Evolutionary conservation across 2,797 vertebrate genomes (phyloP), one percentile per base, ranked within the genome.

Genomic region (Eulemur mongoz): DNA sequence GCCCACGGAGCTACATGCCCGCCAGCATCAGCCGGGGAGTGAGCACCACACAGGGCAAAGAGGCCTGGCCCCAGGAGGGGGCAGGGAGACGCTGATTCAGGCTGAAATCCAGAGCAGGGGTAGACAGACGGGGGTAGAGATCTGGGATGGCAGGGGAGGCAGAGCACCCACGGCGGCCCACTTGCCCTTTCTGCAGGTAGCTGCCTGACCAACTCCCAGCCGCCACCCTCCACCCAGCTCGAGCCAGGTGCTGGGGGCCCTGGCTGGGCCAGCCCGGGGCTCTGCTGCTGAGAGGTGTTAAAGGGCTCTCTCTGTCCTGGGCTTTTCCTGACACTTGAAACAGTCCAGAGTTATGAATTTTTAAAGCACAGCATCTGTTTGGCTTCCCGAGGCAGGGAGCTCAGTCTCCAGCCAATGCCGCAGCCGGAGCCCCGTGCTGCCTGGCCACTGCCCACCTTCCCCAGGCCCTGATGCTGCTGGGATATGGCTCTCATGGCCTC

Each of bases 301-400:
- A 97, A 98, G 98, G 97, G 97, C 98, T 98, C 97, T 97, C 91
- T 98, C 96, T 80, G 97, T 95, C 93, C 95, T 69, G 81, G 97
- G 98, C 97, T 98, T 98, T 97, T 98, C 98, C 98, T 98, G 98
- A 98, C 98, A 98, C 98, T 98, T 98, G 98, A 98, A 99, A 98
- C 98, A 98, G 98, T 98, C 98, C 98, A 98, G 98, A 98, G 98
- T 97, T 96, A 99, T 98, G 98, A 98, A 99, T 99, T 98, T 99
- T 99, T 99, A 99, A 99, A 98, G 98, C 97, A n/a, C 82, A 97
- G 98, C 99, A 99, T 98, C 98, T 99, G 99, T 98, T 97, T 96
- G 97, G 98, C 93, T 98, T 98, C 97, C 98, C 80, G 0, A 1
- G 27, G 93, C 73, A 61, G 80, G 89, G 82, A 92, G 93, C 61